Base-by-base conservation (phyloP, 1,140 invertebrate species). In the Stegodyphus mimosarum region DNA sequence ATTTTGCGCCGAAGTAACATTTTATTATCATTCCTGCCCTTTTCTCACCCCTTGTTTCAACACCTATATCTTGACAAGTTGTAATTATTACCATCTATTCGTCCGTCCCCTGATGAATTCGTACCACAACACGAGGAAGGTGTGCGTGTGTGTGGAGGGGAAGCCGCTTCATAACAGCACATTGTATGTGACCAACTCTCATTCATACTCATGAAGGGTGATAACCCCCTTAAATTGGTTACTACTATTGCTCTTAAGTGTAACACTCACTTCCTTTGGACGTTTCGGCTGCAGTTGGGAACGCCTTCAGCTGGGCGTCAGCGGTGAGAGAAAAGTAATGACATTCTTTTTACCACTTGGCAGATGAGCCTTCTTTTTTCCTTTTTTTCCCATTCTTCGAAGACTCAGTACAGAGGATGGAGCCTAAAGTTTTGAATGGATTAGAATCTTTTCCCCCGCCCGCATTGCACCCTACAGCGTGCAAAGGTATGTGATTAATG, bases 1-100 rank as follows among this genome's bases (percentile, higher is more conserved):
- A 60, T 74, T 81, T 79, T 53, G 64, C 55, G 52, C 63, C 51
- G 55, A 15, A 60, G 55, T 60, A 60, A 15, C 55, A 9, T 60
- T 60, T 60, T 60, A 60, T 60, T 60, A 60, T 60, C 55, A 15
- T 60, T 15, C 50, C 18, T 79, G 64, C 48, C 66, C 66, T 79
- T 70, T 79, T 79, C 53, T 70, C 67, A 83, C 60, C 60, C 50
- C 60, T 18, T 79, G 51, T 72, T 74, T 83, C 80, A 74, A 73
- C 80, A 83, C 80, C 80, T 83, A 83, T 11, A n/a, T 53, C 50
- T 50, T 83, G 80, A 83, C 80, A 83, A 70, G 51, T 74, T 66
- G 80, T 74, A 83, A 83, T 83, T 83, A 83, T 67, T 74, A 52
- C 53, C 55, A 11, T 9, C 55, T 9, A 60, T 60, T 15, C 55